A percentile compares a stretch with the other conserved stretches of the same genome.
Evolutionary conservation across 2,888 invertebrate genomes (phyloP).

Genomic region (Pasiphila rectangulata): DNA sequence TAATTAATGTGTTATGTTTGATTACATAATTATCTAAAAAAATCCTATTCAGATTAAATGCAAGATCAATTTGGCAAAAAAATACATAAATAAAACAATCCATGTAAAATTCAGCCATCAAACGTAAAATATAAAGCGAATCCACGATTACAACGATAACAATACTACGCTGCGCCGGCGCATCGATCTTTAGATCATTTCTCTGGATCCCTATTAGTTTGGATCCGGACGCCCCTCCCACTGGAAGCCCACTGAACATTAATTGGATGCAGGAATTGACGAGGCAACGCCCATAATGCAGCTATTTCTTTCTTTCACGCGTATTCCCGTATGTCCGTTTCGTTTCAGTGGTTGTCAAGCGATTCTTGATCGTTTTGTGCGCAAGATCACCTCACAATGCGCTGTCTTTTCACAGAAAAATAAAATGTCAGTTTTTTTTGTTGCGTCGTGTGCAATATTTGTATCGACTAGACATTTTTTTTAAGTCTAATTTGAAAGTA

Average conservation of each 20-base stretch:
- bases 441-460: slow-evolving; percentile 77
- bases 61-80: slow-evolving; percentile 49
- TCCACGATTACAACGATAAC: slow-evolving; percentile 72
- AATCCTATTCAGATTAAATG: too few species aligned
- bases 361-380: slow-evolving; percentile 66
- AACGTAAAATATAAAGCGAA: slow-evolving; percentile 70
- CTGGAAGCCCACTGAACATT: slow-evolving; percentile 77
- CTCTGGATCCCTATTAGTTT: slow-evolving; percentile 75
- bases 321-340: slow-evolving; percentile 33
- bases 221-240: slow-evolving; percentile 67
- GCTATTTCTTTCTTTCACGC: slow-evolving; percentile 43
- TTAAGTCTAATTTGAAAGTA: slow-evolving; percentile 70
- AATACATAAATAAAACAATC: not conserved
- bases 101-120: slow-evolving; percentile 68
- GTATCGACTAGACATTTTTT: slow-evolving; percentile 67
- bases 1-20: too few species aligned
- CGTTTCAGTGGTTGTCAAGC: slow-evolving; percentile 45
- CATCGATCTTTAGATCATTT: slow-evolving; percentile 78
- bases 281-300: slow-evolving; percentile 63
- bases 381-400: slow-evolving; percentile 68
- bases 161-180: slow-evolving; percentile 64
- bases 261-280: slow-evolving; percentile 73
- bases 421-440: slow-evolving; percentile 67
- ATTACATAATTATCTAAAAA: too few species aligned
- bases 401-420: slow-evolving; percentile 73